A percentile compares a stretch with the other conserved stretches of the same genome.
These are phyloP conservation scores for Lucilia sericata DNA, from an alignment of 1,140 invertebrate species.

Conservation along the genomic window DNA sequence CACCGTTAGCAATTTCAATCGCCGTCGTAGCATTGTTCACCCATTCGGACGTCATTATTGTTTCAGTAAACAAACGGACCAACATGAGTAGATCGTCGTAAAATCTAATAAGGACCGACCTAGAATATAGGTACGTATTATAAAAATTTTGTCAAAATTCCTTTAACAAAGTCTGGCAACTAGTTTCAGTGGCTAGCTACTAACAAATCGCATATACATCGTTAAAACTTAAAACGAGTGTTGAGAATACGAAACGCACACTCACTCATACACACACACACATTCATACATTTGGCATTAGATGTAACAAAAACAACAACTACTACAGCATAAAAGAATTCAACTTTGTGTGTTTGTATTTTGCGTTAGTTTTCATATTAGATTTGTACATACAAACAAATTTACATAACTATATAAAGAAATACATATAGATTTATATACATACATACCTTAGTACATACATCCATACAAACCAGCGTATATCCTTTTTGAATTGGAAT, in stretches of 20 bases:
- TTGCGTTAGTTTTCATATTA: conserved; percentile 18
- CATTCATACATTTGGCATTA: neutral
- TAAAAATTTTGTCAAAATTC: no score
- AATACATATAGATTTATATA: neutral
- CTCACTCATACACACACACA: neutral
- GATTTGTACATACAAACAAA: conserved; percentile 5
- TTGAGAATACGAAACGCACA: conserved; percentile 11
- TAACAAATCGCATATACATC: neutral
- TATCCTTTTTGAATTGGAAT: conserved; percentile 8
- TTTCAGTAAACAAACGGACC: no score
- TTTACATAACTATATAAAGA: neutral
- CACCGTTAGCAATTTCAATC: no score
- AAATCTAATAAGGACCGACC: no score
- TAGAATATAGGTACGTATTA: no score
- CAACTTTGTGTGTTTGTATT: conserved; percentile 24
- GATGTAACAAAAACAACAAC: neutral
- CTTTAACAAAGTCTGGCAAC: neutral
- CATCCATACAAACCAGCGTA: neutral
- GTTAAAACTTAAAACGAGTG: neutral
- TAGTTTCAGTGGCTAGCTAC: neutral
- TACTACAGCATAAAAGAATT: neutral
- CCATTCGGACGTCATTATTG: no score
- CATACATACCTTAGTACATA: neutral
- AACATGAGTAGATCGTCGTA: no score
- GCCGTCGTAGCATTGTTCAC: no score